Percentiles rank a stretch among this genome's conserved stretches.
Conservation (phyloP, 2,797 vertebrate genomes). For the Echiichthys vipera region DNA sequence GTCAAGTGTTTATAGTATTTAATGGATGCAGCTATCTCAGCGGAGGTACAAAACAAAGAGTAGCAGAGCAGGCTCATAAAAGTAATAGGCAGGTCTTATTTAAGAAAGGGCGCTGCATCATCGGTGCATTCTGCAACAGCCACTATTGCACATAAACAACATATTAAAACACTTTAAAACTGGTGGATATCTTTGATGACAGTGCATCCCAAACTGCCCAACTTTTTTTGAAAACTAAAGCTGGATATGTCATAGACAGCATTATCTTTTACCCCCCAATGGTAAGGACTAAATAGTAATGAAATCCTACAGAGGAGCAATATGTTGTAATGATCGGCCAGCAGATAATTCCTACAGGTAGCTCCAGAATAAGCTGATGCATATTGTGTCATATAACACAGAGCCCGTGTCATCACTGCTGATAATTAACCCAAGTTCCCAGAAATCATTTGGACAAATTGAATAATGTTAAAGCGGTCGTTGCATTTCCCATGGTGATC, state of each 20-base stretch:
- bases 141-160: constrained; percentile 5
- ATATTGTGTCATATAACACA: constrained; percentile 34
- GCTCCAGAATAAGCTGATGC: constrained; percentile 14
- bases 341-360: constrained; percentile 42
- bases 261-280: background rate
- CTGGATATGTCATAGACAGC: background rate
- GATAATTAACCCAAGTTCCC: constrained; percentile 19
- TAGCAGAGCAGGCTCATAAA: constrained; percentile 22
- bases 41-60: constrained; percentile 30
- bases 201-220: background rate
- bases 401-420: constrained; percentile 12
- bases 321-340: background rate
- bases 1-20: constrained; percentile 69
- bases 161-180: background rate
- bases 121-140: constrained; percentile 24
- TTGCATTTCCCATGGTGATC: constrained; percentile 26
- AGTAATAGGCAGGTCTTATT: background rate
- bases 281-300: background rate
- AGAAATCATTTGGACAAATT: constrained; percentile 12
- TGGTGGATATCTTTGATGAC: background rate
- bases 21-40: constrained; percentile 45
- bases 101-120: background rate
- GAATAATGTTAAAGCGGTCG: constrained; percentile 3
- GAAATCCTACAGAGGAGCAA: background rate
- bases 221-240: background rate